Evolutionary conservation across 2,888 invertebrate species (phyloP).

Genomic region (Arctia plantaginis): DNA sequence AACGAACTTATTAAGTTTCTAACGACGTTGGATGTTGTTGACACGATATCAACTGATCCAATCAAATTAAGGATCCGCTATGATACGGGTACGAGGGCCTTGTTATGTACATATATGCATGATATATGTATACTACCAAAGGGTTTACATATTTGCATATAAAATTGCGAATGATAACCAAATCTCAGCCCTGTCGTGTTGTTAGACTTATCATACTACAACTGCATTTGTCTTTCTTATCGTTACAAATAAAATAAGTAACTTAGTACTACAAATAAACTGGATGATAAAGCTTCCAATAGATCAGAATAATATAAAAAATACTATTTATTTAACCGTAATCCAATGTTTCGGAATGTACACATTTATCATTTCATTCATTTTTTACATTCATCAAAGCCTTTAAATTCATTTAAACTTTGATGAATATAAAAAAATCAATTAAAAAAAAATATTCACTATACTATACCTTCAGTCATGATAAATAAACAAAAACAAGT

Average conservation of each 20-base stretch:
- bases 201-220: neutral
- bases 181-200: neutral
- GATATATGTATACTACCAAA: neutral
- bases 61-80: slow-evolving; percentile 14
- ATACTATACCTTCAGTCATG: neutral
- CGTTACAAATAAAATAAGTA: neutral
- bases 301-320: neutral
- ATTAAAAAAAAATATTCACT: no score
- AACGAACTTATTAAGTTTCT: slow-evolving; percentile 30
- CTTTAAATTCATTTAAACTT: neutral
- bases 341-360: neutral
- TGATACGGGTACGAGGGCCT: neutral
- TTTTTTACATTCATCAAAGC: no score
- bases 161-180: neutral
- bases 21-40: slow-evolving; percentile 35
- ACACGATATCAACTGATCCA: slow-evolving; percentile 32
- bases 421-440: no score
- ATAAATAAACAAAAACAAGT: neutral
- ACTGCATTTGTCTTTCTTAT: neutral
- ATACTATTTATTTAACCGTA: neutral
- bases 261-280: neutral
- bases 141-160: neutral
- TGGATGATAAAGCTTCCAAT: neutral
- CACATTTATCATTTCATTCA: no score
- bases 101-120: neutral